A percentile compares a stretch with the other conserved stretches of the same genome.
These are phyloP conservation scores for Barypeithes pellucidus DNA, from an alignment of 2,888 invertebrate genomes.

Conservation along the genomic window DNA sequence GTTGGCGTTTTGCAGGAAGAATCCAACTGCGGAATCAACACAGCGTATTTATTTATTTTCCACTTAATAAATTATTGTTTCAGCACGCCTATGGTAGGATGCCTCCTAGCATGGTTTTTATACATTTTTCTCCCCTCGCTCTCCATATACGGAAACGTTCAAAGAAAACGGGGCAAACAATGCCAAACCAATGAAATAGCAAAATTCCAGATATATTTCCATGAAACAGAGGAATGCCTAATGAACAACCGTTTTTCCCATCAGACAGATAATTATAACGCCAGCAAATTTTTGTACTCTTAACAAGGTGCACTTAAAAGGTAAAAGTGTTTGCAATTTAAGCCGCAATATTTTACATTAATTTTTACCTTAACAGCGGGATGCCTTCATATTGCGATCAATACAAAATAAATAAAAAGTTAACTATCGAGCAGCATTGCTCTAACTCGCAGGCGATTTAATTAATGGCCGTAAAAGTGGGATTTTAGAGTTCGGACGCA, in stretches of 20 bases:
- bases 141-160: too few species aligned
- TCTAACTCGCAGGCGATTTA: conserved; percentile 62
- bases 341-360: conserved; percentile 51
- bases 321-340: conserved; percentile 41
- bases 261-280: conserved; percentile 7
- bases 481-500: conserved; percentile 64
- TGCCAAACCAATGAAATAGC: neutral
- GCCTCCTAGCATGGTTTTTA: too few species aligned
- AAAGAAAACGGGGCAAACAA: too few species aligned
- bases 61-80: too few species aligned
- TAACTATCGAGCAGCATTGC: conserved; percentile 60
- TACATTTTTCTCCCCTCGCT: too few species aligned
- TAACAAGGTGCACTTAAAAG: conserved; percentile 29
- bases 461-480: conserved; percentile 70
- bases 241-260: neutral
- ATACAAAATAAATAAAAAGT: conserved; percentile 65
- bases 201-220: neutral
- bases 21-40: too few species aligned
- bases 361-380: conserved; percentile 44
- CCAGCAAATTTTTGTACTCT: conserved; percentile 9
- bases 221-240: neutral
- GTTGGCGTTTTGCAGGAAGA: too few species aligned
- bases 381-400: conserved; percentile 51
- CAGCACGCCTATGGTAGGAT: too few species aligned
- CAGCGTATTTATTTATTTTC: too few species aligned